Base-by-base conservation (phyloP, 2,113 vertebrate genomes). In the Bambusicola thoracicus region DNA sequence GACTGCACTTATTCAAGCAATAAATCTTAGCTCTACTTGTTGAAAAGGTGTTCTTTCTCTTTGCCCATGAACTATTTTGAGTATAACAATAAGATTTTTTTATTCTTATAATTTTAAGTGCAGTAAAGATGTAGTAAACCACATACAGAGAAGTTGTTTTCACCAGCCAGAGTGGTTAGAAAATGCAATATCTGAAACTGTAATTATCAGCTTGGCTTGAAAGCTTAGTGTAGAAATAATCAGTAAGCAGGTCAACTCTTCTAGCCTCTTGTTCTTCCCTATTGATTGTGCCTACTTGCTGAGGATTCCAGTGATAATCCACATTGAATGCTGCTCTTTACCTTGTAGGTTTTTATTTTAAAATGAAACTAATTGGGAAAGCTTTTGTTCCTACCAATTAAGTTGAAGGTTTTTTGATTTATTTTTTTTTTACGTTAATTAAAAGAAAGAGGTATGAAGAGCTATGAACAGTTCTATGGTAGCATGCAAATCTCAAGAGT, bases 281-380 rank as follows among this genome's bases (percentile, higher is more conserved):
- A 14, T 27, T 91, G 58, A 67, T 25, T 30, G 9, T 66, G 8
- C 10, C 43, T 90, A 17, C 7, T 69, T 83, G 19, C 46, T 87
- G 63, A 72, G 51, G 36, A 72, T 73, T 93, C 84, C 89, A 79
- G 70, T 48, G 51, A 48, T 48, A 92, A 90, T 56, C 65, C 34
- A 70, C n/a, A 72, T 10, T 51, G 83, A 92, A 72, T 84, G 13
- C 73, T 76, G 59, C 36, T 86, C 44, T 92, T 88, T 66, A 81
- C 20, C 16, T 81, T 73, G 56, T 61, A 62, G 8, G 17, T 72
- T 68, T 88, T 84, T 78, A 74, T 87, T 89, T 89, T 38, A 78
- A 79, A 93, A 48, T 69, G 61, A 76, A 95, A 82, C 20, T 75
- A 87, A 93, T 27, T 72, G 61, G 44, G 53, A 90, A 19, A 75